Evolutionary conservation across 2,113 vertebrate genomes (phyloP), one percentile per base, ranked within the genome.

Genomic region (Hydrolagus affinis): DNA sequence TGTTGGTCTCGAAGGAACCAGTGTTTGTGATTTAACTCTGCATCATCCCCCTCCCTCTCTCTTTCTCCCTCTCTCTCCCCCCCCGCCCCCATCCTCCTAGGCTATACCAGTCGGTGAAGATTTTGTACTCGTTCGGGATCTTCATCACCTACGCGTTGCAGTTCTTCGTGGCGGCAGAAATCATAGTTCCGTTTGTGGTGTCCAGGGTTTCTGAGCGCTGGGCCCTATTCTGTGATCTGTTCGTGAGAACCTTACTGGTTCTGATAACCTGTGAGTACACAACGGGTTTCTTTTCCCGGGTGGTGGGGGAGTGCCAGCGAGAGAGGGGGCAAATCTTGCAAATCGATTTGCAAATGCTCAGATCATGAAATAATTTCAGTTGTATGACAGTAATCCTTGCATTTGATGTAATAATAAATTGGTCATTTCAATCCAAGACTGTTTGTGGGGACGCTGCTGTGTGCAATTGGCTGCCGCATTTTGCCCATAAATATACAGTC

Each of bases 141-240:
- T 97, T 96, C 91, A 95, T 99, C 91, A 97, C 97, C 0, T 99
- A 97, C 0, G 96, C 96, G 0, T 92, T 99, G 86, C 98, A 99
- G 94, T 99, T 99, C 92, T 99, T 97, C 0, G 98, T 99, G 14
- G 94, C 97, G 0, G 98, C 97, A 0, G 96, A 98, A 91, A 98
- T 99, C 87, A 87, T 98, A 86, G 90, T 97, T 62, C 98, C 97
- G 0, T 87, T 89, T 0, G 91, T 92, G 0, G 75, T 94, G 4
- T 90, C 93, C 10, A 93, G 93, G 0, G 93, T 94, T 25, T 86
- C 94, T 0, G 92, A 93, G 85, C 91, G 89, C 9, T 97, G 94
- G 90, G 86, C 88, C 70, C 89, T 87, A 57, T 0, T 90, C 0
- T 90, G 95, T 19, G 94, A 98, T 90, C 91, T 98, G 12, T 86